phyloP scores from a whole-genome alignment of 2,888 invertebrate species.

The Pelosia muscerda region DNA sequence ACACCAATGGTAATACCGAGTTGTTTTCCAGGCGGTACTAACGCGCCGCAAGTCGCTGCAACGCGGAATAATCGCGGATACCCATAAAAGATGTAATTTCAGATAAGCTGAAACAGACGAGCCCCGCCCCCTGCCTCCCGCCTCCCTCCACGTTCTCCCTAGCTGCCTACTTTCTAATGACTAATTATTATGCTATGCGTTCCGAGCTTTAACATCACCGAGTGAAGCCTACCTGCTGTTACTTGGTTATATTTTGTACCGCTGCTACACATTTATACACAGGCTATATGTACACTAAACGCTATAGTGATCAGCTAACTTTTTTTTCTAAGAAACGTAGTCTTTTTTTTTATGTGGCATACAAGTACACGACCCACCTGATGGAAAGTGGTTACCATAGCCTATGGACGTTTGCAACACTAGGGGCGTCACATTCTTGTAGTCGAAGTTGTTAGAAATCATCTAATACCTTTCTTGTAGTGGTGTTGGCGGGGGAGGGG shows the following conservation, averaged over 20 bases:
- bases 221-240: conserved; percentile 70
- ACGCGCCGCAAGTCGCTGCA: conserved; percentile 85
- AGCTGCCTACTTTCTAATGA: conserved; percentile 86
- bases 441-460: no score
- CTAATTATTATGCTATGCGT: conserved; percentile 87
- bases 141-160: conserved; percentile 65
- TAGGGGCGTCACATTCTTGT: no score
- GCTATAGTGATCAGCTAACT: not conserved
- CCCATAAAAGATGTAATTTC: conserved; percentile 88
- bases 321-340: not conserved
- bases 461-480: no score
- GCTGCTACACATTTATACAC: conserved; percentile 66
- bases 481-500: no score
- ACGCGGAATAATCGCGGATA: conserved; percentile 87
- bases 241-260: conserved; percentile 63
- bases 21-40: conserved; percentile 82
- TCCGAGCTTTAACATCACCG: conserved; percentile 83
- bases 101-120: conserved; percentile 87
- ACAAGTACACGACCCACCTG: no score
- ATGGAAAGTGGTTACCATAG: no score
- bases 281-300: not conserved
- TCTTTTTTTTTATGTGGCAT: no score
- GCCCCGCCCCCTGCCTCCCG: conserved; percentile 75
- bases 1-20: conserved; percentile 81
- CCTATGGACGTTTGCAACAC: no score